Percentiles rank a stretch among this genome's conserved stretches.
phyloP scores from a whole-genome alignment of 2,888 invertebrate species.

The Caradrina clavipalpis region DNA sequence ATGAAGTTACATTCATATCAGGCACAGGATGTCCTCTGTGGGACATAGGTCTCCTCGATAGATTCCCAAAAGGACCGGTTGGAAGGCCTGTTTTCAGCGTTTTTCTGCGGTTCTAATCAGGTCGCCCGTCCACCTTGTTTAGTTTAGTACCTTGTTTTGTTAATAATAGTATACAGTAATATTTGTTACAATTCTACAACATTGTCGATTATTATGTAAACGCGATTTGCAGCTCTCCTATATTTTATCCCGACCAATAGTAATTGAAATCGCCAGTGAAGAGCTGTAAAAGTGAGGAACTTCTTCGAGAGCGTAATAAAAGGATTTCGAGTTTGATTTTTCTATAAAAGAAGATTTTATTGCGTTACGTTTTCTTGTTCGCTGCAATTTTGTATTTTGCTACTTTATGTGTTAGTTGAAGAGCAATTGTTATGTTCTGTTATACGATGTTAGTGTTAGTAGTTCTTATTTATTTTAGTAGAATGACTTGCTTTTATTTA shows the following conservation, averaged over 20 bases:
- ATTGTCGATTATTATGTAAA: conserved; percentile 38
- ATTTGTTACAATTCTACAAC: not conserved
- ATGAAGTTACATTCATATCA: too few relatives aligned
- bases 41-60: too few relatives aligned
- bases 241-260: conserved; percentile 15
- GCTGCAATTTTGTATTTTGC: conserved; percentile 36
- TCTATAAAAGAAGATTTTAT: conserved; percentile 42
- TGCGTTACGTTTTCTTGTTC: conserved; percentile 29
- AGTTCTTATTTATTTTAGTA: too few relatives aligned
- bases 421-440: conserved; percentile 4
- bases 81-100: too few relatives aligned
- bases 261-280: conserved; percentile 44
- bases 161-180: not conserved
- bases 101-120: too few relatives aligned
- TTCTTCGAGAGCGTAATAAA: conserved; percentile 42
- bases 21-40: too few relatives aligned
- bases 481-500: not conserved
- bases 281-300: conserved; percentile 38
- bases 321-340: conserved; percentile 53
- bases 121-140: too few relatives aligned
- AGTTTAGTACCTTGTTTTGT: too few relatives aligned
- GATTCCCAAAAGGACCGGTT: too few relatives aligned
- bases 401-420: conserved; percentile 6
- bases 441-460: not conserved
- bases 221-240: conserved; percentile 16